phyloP scores from a whole-genome alignment of 2,113 vertebrate species.

The Lucifuga dentata region DNA sequence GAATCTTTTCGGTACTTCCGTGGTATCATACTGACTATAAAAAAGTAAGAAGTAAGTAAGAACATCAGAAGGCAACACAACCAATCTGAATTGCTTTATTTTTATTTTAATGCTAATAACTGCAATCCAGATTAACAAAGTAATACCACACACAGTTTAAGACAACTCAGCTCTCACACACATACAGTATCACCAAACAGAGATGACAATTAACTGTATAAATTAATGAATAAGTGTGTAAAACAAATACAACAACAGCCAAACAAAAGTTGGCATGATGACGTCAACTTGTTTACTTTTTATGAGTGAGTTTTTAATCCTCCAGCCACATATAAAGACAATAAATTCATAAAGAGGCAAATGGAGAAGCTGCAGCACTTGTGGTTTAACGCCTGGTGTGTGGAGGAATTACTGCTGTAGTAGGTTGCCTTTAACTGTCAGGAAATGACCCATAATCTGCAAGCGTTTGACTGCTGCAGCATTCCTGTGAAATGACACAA shows the following conservation, averaged over 20 bases:
- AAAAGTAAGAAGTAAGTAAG: too few species aligned
- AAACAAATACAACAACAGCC: neutral
- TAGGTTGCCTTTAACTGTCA: constrained; percentile 79
- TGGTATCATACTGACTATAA: too few species aligned
- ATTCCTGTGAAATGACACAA: constrained; percentile 85
- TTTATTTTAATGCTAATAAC: too few species aligned
- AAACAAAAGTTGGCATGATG: neutral
- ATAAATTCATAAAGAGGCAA: constrained; percentile 56
- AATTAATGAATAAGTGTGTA: neutral
- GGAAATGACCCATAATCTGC: constrained; percentile 84
- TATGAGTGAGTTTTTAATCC: constrained; percentile 6
- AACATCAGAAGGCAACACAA: too few species aligned
- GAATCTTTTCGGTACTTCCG: too few species aligned
- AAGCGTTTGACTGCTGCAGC: constrained; percentile 78
- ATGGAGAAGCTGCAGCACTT: constrained; percentile 68
- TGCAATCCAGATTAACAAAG: too few species aligned
- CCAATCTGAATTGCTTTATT: too few species aligned
- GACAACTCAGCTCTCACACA: too few species aligned
- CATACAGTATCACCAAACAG: too few species aligned
- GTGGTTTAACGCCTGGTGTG: constrained; percentile 69
- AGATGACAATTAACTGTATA: neutral
- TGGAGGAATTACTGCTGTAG: constrained; percentile 71
- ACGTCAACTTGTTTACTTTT: neutral
- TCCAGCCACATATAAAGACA: constrained; percentile 31
- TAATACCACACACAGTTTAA: too few species aligned